phyloP scores from a whole-genome alignment of 2,797 vertebrate genomes.

The Buphagus erythrorhynchus region DNA sequence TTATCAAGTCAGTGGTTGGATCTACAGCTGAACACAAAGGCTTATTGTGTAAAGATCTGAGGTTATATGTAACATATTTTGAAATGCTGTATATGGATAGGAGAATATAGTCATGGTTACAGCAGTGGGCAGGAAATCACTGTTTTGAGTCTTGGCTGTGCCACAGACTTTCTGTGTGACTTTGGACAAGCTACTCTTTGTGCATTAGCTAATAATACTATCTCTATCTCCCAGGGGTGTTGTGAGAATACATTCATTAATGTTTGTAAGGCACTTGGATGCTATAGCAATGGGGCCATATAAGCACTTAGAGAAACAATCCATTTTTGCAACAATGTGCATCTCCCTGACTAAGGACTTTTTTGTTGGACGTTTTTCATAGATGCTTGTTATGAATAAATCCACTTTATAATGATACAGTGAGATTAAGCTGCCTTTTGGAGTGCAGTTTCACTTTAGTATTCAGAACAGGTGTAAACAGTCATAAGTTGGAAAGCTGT shows the following conservation, averaged over 20 bases:
- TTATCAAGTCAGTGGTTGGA: not conserved
- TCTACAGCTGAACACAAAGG: not conserved
- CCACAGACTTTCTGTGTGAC: conserved; percentile 66
- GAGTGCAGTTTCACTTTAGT: conserved; percentile 37
- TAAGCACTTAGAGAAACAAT: conserved; percentile 65
- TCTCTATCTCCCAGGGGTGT: conserved; percentile 60
- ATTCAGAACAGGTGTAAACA: conserved; percentile 60
- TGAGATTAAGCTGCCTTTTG: conserved; percentile 62
- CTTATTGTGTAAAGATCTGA: conserved; percentile 12
- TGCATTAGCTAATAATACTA: conserved; percentile 72
- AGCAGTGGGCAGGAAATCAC: conserved; percentile 52
- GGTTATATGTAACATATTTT: conserved; percentile 31
- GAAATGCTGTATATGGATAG: conserved; percentile 34
- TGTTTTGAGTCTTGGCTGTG: conserved; percentile 60
- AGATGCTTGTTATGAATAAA: conserved; percentile 55
- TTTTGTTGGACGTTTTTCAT: conserved; percentile 61
- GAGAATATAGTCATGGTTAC: conserved; percentile 58
- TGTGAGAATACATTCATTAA: conserved; percentile 72
- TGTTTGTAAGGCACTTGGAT: conserved; percentile 52
- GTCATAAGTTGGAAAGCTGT: conserved; percentile 30
- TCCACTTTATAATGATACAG: conserved; percentile 57
- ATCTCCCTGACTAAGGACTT: conserved; percentile 63
- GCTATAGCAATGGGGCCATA: conserved; percentile 3
- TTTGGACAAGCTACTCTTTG: conserved; percentile 68
- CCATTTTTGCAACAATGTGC: conserved; percentile 56